These are phyloP conservation scores for Euschistus heros DNA, from an alignment of 1,140 invertebrate species.

Conservation along the genomic window DNA sequence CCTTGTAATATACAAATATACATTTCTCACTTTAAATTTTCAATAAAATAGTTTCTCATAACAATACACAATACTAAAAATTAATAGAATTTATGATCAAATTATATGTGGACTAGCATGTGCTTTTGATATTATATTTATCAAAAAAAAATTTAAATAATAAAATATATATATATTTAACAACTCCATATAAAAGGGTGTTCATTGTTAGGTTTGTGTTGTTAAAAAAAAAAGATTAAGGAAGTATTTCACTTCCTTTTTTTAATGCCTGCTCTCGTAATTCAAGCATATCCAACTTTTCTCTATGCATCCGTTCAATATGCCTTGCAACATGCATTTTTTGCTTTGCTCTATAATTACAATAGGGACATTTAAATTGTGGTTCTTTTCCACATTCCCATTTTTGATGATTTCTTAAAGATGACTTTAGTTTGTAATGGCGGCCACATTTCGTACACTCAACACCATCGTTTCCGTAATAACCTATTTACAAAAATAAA, in stretches of 20 bases:
- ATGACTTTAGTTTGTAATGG: slow-evolving; percentile 73
- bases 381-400: slow-evolving; percentile 80
- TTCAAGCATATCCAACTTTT: slow-evolving; percentile 35
- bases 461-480: slow-evolving; percentile 34
- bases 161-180: too few relatives aligned
- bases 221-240: neutral
- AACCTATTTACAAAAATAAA: slow-evolving; percentile 7
- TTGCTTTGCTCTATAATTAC: slow-evolving; percentile 69
- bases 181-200: neutral
- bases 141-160: too few relatives aligned
- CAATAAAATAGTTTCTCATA: too few relatives aligned
- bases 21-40: too few relatives aligned
- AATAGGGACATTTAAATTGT: slow-evolving; percentile 70
- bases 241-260: slow-evolving; percentile 1
- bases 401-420: slow-evolving; percentile 72
- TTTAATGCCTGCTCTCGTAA: neutral
- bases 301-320: slow-evolving; percentile 66
- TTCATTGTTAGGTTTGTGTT: neutral
- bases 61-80: neutral
- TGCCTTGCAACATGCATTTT: slow-evolving; percentile 78
- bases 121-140: neutral
- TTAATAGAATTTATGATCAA: neutral
- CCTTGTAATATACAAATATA: too few relatives aligned
- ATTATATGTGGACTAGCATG: neutral
- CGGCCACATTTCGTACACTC: slow-evolving; percentile 67